Evolutionary conservation across 2,888 invertebrate genomes (phyloP), one percentile per base, ranked within the genome.

Genomic region (Boloria selene): DNA sequence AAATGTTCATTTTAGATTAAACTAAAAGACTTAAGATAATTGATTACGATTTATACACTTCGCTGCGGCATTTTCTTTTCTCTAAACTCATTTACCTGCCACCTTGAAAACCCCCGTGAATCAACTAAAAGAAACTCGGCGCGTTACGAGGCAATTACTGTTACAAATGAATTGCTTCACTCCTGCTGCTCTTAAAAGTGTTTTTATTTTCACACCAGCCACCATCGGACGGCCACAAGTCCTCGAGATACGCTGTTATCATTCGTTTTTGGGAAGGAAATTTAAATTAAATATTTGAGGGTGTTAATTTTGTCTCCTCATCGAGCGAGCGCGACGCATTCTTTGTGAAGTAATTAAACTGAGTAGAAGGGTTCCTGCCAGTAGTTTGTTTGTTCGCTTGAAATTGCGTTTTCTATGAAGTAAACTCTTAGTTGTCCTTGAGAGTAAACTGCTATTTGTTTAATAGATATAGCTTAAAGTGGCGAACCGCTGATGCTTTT

Each of bases 231-330:
- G 76, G 80, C 79, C 83, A 73, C 85, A 81, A 84, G 82, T 80
- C 81, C 54, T 56, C 79, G 76, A 78, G 76, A 78, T 79, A 74
- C 84, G 75, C 86, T 88, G 88, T 90, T 90, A 90, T 90, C 89
- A 86, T 91, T 90, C 90, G 89, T 88, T 90, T 87, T 84, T 81
- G 85, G 83, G 80, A 80, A 80, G 84, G 83, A 91, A 90, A 92
- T 92, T 92, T 90, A 91, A 91, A 92, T 92, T 91, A 92, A 92
- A 92, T 91, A 92, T 91, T 91, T 90, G 90, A 88, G 91, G 86
- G 86, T 88, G 91, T 91, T 91, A 90, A 91, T 90, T 91, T 91
- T 90, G 91, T 92, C 91, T 91, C 88, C 92, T 91, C 91, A 90
- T 90, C 87, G 90, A 83, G 90, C 83, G 87, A 88, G 83, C 82